Conservation (phyloP, 2,113 vertebrate genomes). For the Pontoporia blainvillei region DNA sequence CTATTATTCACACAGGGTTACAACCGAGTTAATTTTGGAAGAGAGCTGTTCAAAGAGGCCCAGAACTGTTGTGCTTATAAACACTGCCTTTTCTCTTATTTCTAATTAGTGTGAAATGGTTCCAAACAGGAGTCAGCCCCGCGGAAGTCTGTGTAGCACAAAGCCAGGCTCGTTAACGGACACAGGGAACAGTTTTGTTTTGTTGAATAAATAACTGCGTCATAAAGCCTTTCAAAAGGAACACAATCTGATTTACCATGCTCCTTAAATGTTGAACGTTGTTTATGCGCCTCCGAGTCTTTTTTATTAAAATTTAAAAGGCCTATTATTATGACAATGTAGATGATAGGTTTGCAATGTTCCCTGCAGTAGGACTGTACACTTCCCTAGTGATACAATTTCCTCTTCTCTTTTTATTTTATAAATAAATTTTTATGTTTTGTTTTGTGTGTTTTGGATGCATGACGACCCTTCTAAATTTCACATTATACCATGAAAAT, state of each 20-base stretch:
- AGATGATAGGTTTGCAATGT: slow-evolving; percentile 11
- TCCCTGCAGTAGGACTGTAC: not conserved
- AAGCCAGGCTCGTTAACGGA: slow-evolving; percentile 80
- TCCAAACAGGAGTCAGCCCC: slow-evolving; percentile 79
- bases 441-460: not conserved
- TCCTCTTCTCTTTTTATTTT: not conserved
- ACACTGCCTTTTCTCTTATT: slow-evolving; percentile 81
- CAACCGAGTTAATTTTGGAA: slow-evolving; percentile 82
- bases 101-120: slow-evolving; percentile 84
- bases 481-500: not conserved
- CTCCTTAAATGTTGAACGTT: slow-evolving; percentile 67
- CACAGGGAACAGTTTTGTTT: slow-evolving; percentile 81
- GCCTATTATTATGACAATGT: slow-evolving; percentile 41
- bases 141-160: slow-evolving; percentile 75
- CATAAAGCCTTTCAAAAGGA: slow-evolving; percentile 73
- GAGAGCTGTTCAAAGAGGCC: slow-evolving; percentile 73
- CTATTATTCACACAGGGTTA: slow-evolving; percentile 75
- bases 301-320: slow-evolving; percentile 74
- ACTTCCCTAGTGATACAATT: not conserved
- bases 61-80: slow-evolving; percentile 69
- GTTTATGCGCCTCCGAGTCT: slow-evolving; percentile 70
- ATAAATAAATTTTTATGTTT: not conserved
- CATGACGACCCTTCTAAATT: not conserved
- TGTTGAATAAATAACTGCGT: slow-evolving; percentile 82
- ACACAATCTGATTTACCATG: slow-evolving; percentile 77